Conservation (phyloP, 1,140 invertebrate species). For the Branchinecta lynchi region DNA sequence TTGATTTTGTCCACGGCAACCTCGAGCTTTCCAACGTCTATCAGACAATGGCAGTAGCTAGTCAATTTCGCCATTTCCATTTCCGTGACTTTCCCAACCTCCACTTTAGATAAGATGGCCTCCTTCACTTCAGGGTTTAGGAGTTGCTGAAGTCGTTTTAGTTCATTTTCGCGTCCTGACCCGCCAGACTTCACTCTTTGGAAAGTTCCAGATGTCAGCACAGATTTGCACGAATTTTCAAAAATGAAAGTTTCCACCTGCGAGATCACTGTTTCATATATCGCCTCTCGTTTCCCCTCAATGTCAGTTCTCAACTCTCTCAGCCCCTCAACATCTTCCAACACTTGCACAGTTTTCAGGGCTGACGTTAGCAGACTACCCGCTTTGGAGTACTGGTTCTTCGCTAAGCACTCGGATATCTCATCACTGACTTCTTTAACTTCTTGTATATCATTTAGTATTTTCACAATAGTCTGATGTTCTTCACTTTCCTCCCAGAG, state of each 20-base stretch:
- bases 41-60: neutral
- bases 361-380: neutral
- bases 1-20: neutral
- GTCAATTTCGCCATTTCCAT: neutral
- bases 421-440: conserved; percentile 3
- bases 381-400: neutral
- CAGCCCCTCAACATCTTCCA: neutral
- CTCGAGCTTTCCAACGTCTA: neutral
- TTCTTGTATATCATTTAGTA: conserved; percentile 2
- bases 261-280: neutral
- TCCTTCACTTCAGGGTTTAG: neutral
- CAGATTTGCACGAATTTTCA: neutral
- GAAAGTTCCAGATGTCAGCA: neutral
- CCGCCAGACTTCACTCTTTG: neutral
- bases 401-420: neutral
- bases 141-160: neutral
- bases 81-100: neutral
- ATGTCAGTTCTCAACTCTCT: neutral
- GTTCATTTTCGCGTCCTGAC: neutral
- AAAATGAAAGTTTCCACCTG: neutral
- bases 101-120: neutral
- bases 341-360: neutral
- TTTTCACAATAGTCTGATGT: neutral
- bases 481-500: neutral
- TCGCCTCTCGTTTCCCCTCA: neutral